Base-by-base conservation (phyloP, 2,113 vertebrate genomes). In the Myocastor coypus region DNA sequence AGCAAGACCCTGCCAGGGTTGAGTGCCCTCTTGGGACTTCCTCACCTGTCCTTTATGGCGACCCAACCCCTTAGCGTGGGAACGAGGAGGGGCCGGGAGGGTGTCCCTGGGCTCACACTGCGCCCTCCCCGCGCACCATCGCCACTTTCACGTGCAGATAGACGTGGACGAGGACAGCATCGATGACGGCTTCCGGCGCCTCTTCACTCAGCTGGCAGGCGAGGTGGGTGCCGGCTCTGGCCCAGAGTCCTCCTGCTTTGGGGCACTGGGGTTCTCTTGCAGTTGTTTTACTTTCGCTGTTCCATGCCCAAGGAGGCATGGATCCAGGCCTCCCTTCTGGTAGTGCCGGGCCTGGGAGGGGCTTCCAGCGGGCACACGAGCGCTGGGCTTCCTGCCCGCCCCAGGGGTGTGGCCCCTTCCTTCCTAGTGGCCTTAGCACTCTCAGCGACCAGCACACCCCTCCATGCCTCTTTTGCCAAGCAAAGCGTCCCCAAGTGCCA, bases 201-300 rank as follows among this genome's bases (percentile, higher is more conserved):
- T 99, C 89, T 99, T 99, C 85, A 96, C 94, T 55, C 98, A 99
- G 90, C 80, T 99, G 81, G 98, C 99, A 4, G 99, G 99, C 90
- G 98, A 96, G 90, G 99, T 99, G 93, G 97, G 98, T 98, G 5
- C 28, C 0, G 13, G 59, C 59, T 28, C 77, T 3, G 9, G 7
- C 40, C 61, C 64, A 22, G 20, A 19, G 16, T 42, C 55, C 77
- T 34, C 73, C 17, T 20, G 1, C 64, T 11, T 7, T 5, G 12
- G 42, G 24, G 37, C 13, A 8, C 75, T 10, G 26, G 37, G 46
- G n/a, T 17, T 46, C 52, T 16, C 42, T 8, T 30, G 19, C 20
- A 50, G 42, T 37, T 83, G 4, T 30, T 63, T 30, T 32, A 0
- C 42, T 37, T 68, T 55, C 28, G 52, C 46, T 73, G 40, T 64